Evolutionary conservation across 2,888 invertebrate genomes (phyloP).

Genomic region (Drosophila kambysellisi): DNA sequence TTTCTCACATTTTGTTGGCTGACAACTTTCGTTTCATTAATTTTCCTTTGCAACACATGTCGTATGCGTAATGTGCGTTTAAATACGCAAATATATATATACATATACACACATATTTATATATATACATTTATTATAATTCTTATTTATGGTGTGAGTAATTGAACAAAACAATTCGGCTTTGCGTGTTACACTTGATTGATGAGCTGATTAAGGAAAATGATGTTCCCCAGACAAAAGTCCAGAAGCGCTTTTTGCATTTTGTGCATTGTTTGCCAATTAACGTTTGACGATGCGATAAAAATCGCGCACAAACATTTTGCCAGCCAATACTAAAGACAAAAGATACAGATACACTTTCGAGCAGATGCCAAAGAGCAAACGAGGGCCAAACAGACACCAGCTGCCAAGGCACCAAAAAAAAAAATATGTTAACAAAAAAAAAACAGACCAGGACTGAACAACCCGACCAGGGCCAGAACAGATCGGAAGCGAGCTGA

Average conservation of each 20-base stretch:
- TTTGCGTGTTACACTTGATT: conserved; percentile 51
- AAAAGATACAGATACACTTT: conserved; percentile 17
- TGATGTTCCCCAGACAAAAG: background rate
- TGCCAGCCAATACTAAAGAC: conserved; percentile 50
- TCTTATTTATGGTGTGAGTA: conserved; percentile 58
- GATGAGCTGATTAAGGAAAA: conserved; percentile 57
- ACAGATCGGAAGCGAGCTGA: conserved; percentile 6
- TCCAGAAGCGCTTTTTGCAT: conserved; percentile 60
- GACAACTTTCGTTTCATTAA: conserved; percentile 54
- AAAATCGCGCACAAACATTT: conserved; percentile 64
- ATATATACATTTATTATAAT: conserved; percentile 18
- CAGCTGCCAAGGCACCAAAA: conserved; percentile 53
- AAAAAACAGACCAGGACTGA: background rate
- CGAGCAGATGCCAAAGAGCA: conserved; percentile 48
- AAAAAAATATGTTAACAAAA: background rate
- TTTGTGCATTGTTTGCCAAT: conserved; percentile 68
- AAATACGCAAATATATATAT: conserved; percentile 12
- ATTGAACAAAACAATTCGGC: conserved; percentile 44
- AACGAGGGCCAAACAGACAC: conserved; percentile 31
- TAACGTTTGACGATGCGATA: conserved; percentile 63
- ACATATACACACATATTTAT: background rate
- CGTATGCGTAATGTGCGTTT: conserved; percentile 54
- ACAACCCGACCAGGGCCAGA: conserved; percentile 16
- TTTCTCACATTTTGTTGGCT: conserved; percentile 32
- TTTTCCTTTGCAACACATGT: conserved; percentile 28